These are phyloP conservation scores for Eupithecia centaureata DNA, from an alignment of 2,888 invertebrate genomes.

Conservation along the genomic window DNA sequence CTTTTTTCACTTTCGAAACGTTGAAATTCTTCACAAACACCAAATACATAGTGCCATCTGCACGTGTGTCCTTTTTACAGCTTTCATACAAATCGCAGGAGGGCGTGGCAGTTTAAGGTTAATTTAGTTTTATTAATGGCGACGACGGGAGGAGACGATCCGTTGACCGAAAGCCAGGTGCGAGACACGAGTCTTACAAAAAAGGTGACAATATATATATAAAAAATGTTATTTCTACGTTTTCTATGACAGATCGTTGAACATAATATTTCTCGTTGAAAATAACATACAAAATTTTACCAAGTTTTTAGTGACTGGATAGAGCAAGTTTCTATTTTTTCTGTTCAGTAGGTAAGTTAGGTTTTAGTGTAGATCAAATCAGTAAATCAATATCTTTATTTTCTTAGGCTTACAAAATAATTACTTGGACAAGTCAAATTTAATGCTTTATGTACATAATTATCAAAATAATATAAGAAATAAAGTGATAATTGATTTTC, in stretches of 20 bases:
- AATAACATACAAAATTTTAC: too few relatives aligned
- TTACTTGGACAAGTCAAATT: too few relatives aligned
- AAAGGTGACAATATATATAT: slow-evolving; percentile 37
- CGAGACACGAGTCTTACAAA: slow-evolving; percentile 50
- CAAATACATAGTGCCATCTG: slow-evolving; percentile 13
- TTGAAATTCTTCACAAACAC: neutral
- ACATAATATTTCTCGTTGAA: slow-evolving; percentile 1
- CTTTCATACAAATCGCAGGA: slow-evolving; percentile 24
- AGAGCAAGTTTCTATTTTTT: too few relatives aligned
- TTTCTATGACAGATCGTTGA: slow-evolving; percentile 14
- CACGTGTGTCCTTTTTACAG: slow-evolving; percentile 41
- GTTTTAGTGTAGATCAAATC: too few relatives aligned
- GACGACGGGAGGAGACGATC: slow-evolving; percentile 22
- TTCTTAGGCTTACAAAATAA: too few relatives aligned
- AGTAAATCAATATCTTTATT: too few relatives aligned
- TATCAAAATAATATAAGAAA: too few relatives aligned
- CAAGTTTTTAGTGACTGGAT: too few relatives aligned
- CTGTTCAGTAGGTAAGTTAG: too few relatives aligned
- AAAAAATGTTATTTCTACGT: slow-evolving; percentile 8
- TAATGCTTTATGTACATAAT: too few relatives aligned
- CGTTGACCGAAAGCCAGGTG: slow-evolving; percentile 47
- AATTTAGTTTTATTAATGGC: slow-evolving; percentile 51
- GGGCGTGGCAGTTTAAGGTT: slow-evolving; percentile 52
- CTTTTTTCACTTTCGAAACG: neutral
- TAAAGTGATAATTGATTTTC: too few relatives aligned